Conservation (phyloP, 2,888 invertebrate species). For the Phragmatobia fuliginosa region DNA sequence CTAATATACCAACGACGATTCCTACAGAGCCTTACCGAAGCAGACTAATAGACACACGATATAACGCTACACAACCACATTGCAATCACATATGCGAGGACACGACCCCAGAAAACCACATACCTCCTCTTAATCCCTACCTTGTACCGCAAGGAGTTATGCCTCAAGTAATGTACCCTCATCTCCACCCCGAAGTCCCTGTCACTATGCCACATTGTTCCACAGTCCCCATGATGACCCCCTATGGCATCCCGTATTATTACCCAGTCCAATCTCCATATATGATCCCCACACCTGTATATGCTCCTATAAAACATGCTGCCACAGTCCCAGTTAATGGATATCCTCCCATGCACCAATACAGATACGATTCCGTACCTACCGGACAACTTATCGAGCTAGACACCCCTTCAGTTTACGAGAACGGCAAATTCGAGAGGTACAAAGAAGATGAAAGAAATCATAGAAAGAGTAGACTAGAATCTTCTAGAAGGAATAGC, state of each 20-base stretch:
- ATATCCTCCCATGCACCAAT: slow-evolving; percentile 71
- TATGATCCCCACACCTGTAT: slow-evolving; percentile 80
- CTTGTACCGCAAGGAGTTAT: slow-evolving; percentile 54
- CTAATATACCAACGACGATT: slow-evolving; percentile 71
- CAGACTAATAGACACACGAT: slow-evolving; percentile 57
- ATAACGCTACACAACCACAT: slow-evolving; percentile 48
- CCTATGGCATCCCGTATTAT: slow-evolving; percentile 79
- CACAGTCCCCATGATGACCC: slow-evolving; percentile 70
- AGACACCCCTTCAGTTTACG: slow-evolving; percentile 81
- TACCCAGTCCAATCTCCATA: slow-evolving; percentile 81
- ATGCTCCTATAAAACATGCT: slow-evolving; percentile 80
- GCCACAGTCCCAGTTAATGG: slow-evolving; percentile 81
- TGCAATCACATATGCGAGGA: slow-evolving; percentile 61
- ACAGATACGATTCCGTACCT: slow-evolving; percentile 86
- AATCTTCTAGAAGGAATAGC: slow-evolving; percentile 71
- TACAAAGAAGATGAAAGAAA: slow-evolving; percentile 66
- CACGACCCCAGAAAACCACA: slow-evolving; percentile 59
- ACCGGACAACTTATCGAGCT: slow-evolving; percentile 90
- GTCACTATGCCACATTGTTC: slow-evolving; percentile 61
- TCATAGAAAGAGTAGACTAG: slow-evolving; percentile 64
- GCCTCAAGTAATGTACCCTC: slow-evolving; percentile 68
- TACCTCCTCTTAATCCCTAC: slow-evolving; percentile 61
- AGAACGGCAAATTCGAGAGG: slow-evolving; percentile 74
- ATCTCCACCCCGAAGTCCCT: slow-evolving; percentile 61
- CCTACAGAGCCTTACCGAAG: slow-evolving; percentile 56